These are phyloP conservation scores for Poecilia velifera DNA, from an alignment of 2,797 vertebrate genomes.

Conservation along the genomic window DNA sequence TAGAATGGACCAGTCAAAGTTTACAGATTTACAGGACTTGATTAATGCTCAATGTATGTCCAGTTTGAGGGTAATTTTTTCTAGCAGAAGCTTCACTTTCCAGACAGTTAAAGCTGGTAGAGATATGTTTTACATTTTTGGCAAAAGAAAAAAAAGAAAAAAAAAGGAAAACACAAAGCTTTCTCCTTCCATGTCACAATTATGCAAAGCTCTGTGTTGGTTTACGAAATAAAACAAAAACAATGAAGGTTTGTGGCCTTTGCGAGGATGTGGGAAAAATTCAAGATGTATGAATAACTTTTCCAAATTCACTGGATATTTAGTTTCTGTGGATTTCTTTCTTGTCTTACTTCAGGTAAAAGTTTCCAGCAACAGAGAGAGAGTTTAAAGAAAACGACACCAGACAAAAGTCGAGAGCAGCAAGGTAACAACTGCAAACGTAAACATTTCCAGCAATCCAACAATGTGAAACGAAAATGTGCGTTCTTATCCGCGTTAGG, in stretches of 20 bases:
- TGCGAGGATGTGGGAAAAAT: not conserved
- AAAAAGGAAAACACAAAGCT: no score
- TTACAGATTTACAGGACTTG: not conserved
- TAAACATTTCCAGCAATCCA: conserved; percentile 4
- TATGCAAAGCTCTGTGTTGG: not conserved
- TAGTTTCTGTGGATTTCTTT: not conserved
- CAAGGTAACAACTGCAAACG: conserved; percentile 68
- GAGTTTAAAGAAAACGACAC: conserved; percentile 94
- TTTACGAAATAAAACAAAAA: not conserved
- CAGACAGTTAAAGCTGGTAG: not conserved
- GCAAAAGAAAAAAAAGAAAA: not conserved
- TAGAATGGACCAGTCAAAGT: not conserved
- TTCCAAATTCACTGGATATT: not conserved
- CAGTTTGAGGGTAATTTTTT: not conserved
- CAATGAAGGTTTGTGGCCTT: not conserved
- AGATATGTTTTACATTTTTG: not conserved
- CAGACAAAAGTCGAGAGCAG: conserved; percentile 89
- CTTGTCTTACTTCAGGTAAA: conserved; percentile 83
- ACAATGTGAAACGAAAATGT: conserved; percentile 27
- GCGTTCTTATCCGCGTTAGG: conserved; percentile 71
- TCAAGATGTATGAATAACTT: not conserved
- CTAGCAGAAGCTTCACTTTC: not conserved
- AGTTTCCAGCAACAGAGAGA: conserved; percentile 98
- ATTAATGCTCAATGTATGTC: not conserved
- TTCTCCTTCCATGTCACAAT: not conserved